These are phyloP conservation scores for Scelioninae gen. 2 DNA, from an alignment of 2,888 invertebrate species.

Conservation along the genomic window DNA sequence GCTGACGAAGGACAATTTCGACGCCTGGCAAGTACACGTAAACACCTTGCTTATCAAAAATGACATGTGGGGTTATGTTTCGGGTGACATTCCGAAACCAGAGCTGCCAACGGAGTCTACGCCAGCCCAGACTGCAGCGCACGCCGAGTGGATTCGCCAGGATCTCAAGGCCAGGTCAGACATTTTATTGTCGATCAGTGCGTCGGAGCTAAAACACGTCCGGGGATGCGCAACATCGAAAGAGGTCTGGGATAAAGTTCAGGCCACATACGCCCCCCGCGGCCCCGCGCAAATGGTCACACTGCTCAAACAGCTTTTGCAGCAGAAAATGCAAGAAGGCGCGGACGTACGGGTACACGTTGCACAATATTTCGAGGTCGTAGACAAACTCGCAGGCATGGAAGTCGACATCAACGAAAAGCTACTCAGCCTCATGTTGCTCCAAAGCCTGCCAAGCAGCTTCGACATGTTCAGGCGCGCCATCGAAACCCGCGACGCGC, in stretches of 20 bases:
- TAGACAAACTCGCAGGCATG: constrained; percentile 58
- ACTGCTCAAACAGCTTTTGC: constrained; percentile 30
- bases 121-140: not conserved
- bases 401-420: constrained; percentile 57
- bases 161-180: constrained; percentile 40
- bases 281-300: constrained; percentile 50
- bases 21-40: constrained; percentile 56
- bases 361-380: constrained; percentile 53
- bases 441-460: constrained; percentile 56
- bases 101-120: not conserved
- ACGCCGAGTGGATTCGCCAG: constrained; percentile 10
- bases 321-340: constrained; percentile 40
- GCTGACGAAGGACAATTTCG: constrained; percentile 5
- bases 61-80: constrained; percentile 57
- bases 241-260: constrained; percentile 37
- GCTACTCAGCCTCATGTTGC: constrained; percentile 46
- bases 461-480: constrained; percentile 61
- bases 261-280: constrained; percentile 11
- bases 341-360: constrained; percentile 50
- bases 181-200: constrained; percentile 33
- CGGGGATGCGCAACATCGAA: constrained; percentile 37
- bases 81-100: constrained; percentile 30
- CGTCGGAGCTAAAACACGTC: constrained; percentile 34
- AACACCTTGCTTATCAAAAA: constrained; percentile 56
- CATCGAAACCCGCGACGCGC: constrained; percentile 61